Percentiles rank a stretch among this genome's conserved stretches.
Evolutionary conservation across 2,113 vertebrate genomes (phyloP).

Genomic region (Notarius quadriscutis): DNA sequence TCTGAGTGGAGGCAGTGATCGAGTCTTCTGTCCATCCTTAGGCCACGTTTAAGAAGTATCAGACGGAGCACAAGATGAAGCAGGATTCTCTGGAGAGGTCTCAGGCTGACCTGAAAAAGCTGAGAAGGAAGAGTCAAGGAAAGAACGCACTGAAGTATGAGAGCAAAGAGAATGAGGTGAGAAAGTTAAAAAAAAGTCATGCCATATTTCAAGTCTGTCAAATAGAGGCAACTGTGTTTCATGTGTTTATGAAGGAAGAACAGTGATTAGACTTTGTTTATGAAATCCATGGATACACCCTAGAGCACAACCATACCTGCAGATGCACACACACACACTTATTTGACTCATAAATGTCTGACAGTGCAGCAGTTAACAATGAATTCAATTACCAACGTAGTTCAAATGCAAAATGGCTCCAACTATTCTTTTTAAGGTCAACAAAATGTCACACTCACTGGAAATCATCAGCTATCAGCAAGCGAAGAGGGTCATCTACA

Average conservation of each 20-base stretch:
- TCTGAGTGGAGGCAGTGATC: background rate
- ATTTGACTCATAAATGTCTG: background rate
- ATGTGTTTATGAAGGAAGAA: background rate
- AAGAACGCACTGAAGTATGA: constrained; percentile 91
- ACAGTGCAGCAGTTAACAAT: constrained; percentile 5
- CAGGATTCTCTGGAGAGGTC: constrained; percentile 91
- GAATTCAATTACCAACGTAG: background rate
- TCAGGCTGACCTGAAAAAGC: constrained; percentile 91
- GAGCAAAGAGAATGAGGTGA: constrained; percentile 90
- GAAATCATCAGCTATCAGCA: constrained; percentile 3
- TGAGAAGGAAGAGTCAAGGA: constrained; percentile 94
- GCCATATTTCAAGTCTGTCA: background rate
- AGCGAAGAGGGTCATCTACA: background rate
- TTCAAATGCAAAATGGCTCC: background rate
- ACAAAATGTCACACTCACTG: constrained; percentile 10
- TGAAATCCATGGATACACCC: constrained; percentile 6
- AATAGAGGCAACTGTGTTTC: background rate
- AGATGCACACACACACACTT: constrained; percentile 25
- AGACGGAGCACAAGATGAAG: constrained; percentile 89
- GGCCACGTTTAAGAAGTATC: constrained; percentile 96
- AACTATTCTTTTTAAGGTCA: background rate
- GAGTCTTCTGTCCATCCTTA: constrained; percentile 60
- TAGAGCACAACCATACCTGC: constrained; percentile 39
- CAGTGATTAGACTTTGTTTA: constrained; percentile 7
- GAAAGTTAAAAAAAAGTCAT: constrained; percentile 33